Conservation (phyloP, 53 echinoderm and acorn worm species). For the Zoroaster sp. region DNA sequence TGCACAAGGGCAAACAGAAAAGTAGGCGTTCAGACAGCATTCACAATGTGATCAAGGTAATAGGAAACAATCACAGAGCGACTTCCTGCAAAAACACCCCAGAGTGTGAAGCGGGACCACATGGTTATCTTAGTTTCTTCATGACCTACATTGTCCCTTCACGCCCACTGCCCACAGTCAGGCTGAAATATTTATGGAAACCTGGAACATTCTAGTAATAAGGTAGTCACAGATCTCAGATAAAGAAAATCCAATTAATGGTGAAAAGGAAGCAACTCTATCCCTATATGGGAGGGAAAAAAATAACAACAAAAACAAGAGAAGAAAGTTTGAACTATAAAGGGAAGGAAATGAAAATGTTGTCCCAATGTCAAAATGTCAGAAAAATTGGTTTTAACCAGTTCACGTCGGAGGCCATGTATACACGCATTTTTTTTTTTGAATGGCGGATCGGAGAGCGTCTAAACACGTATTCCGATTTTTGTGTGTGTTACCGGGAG, state of each 20-base stretch:
- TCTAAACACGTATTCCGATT: too few species aligned
- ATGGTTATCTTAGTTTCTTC: not conserved
- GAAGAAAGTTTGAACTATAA: too few species aligned
- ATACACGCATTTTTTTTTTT: too few species aligned
- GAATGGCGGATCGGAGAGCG: too few species aligned
- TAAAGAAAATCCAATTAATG: not conserved
- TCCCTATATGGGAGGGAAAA: too few species aligned
- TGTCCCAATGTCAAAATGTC: too few species aligned
- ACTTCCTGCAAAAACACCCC: not conserved
- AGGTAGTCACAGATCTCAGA: not conserved
- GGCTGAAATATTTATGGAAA: not conserved
- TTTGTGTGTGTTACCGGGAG: too few species aligned
- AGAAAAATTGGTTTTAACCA: too few species aligned
- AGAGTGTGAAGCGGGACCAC: not conserved
- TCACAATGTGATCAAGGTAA: not conserved
- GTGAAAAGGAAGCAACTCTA: not conserved
- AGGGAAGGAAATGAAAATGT: too few species aligned
- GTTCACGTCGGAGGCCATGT: too few species aligned
- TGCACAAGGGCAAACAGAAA: not conserved
- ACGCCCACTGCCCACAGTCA: too few species aligned
- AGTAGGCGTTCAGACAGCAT: not conserved
- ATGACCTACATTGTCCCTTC: not conserved
- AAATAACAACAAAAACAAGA: too few species aligned
- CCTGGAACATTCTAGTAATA: not conserved
- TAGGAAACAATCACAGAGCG: not conserved